Conservation (phyloP, 37 sponge, comb jelly and placozoan species). For the Crambe crambe region DNA sequence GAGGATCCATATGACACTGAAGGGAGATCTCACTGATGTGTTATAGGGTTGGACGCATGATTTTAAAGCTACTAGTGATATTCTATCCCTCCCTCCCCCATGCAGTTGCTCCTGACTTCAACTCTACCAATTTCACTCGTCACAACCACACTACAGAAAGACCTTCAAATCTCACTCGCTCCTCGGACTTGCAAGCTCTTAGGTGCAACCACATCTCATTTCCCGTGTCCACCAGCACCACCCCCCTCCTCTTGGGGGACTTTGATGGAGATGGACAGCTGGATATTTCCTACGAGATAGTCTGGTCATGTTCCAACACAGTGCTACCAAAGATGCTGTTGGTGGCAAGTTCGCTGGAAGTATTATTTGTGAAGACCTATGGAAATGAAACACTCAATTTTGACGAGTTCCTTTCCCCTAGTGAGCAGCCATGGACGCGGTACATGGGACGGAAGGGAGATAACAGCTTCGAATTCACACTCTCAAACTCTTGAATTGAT, state of each 20-base stretch:
- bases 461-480: neutral
- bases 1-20: no score
- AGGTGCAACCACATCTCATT: slow-evolving; percentile 24
- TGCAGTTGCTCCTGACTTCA: no score
- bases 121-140: no score
- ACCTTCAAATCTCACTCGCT: no score
- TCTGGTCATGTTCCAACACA: neutral
- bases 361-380: slow-evolving; percentile 10
- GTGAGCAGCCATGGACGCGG: slow-evolving; percentile 67
- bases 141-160: no score
- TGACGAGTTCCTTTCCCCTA: slow-evolving; percentile 29
- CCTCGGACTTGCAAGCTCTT: no score
- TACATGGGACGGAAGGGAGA: slow-evolving; percentile 71
- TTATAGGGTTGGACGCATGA: no score
- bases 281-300: slow-evolving; percentile 37
- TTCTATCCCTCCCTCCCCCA: no score
- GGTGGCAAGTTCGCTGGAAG: neutral
- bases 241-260: slow-evolving; percentile 55
- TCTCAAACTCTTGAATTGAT: neutral
- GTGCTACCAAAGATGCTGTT: neutral
- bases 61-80: no score
- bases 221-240: neutral
- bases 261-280: slow-evolving; percentile 53
- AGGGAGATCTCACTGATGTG: no score
- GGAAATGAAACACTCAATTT: slow-evolving; percentile 30